Conservation (phyloP, 1,140 invertebrate genomes). For the Holcopasites calliopsidis region DNA sequence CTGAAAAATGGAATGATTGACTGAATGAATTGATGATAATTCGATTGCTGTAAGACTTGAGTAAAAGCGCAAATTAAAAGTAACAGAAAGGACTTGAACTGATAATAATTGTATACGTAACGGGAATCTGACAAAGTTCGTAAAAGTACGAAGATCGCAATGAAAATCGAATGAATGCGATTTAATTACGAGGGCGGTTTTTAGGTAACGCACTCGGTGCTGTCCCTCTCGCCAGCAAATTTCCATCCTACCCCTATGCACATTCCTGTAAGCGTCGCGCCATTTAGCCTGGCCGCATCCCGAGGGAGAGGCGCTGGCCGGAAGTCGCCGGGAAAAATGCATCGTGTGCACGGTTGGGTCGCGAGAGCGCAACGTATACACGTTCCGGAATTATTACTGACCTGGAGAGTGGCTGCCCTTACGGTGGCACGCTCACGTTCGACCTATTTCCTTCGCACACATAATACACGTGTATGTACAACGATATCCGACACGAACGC, state of each 20-base stretch:
- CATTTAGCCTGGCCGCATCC: background rate
- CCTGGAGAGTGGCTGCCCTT: conserved; percentile 23
- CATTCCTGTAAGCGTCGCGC: conserved; percentile 8
- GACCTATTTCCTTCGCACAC: conserved; percentile 19
- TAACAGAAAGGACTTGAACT: too few relatives aligned
- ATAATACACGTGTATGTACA: background rate
- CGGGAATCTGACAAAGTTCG: too few relatives aligned
- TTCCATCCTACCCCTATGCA: background rate
- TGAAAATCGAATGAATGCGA: too few relatives aligned
- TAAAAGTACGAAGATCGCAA: too few relatives aligned
- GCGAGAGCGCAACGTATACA: too few relatives aligned
- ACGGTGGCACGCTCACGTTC: conserved; percentile 26
- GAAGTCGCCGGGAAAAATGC: conserved; percentile 37
- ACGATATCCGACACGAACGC: background rate
- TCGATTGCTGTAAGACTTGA: too few relatives aligned
- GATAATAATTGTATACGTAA: too few relatives aligned
- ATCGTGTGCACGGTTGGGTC: conserved; percentile 12
- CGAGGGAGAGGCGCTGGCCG: background rate
- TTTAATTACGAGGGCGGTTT: too few relatives aligned
- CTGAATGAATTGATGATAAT: too few relatives aligned
- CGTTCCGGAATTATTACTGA: conserved; percentile 37
- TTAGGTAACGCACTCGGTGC: too few relatives aligned
- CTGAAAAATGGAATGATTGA: too few relatives aligned
- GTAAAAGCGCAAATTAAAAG: too few relatives aligned
- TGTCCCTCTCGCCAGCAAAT: background rate